phyloP scores from a whole-genome alignment of 2,888 invertebrate species.

The Papilio elwesi region DNA sequence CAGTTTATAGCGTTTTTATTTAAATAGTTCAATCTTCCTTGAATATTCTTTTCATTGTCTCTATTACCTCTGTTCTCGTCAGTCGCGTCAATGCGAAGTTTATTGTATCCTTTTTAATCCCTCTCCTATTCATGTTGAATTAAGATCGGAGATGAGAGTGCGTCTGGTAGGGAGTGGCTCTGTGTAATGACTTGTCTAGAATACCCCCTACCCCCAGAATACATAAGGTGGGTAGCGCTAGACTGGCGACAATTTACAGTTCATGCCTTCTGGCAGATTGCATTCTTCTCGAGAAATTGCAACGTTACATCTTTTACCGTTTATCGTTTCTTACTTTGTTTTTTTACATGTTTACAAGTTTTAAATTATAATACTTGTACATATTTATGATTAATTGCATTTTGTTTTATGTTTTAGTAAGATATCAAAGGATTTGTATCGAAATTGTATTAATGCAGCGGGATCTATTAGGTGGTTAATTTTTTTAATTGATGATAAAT shows the following conservation, averaged over 20 bases:
- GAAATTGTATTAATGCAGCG: too few species aligned
- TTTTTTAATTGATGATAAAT: too few species aligned
- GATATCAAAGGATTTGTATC: too few species aligned
- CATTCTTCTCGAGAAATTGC: conserved; percentile 28
- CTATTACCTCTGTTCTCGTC: conserved; percentile 44
- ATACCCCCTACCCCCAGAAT: neutral
- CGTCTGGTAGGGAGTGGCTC: conserved; percentile 23
- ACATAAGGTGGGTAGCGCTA: neutral
- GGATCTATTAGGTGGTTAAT: too few species aligned
- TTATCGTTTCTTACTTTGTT: neutral
- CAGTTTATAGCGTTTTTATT: too few species aligned
- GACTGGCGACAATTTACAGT: neutral
- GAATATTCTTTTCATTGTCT: conserved; percentile 48
- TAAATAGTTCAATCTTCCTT: conserved; percentile 38
- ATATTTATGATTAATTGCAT: neutral
- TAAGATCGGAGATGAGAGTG: conserved; percentile 37
- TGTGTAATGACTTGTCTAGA: conserved; percentile 36
- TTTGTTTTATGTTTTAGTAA: neutral
- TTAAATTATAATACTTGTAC: neutral
- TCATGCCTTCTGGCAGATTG: conserved; percentile 20
- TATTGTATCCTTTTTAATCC: conserved; percentile 54
- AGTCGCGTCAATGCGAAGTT: conserved; percentile 49
- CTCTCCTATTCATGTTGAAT: conserved; percentile 44
- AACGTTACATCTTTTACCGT: conserved; percentile 4
- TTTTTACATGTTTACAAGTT: neutral